Percentiles rank a stretch among this genome's conserved stretches.
Evolutionary conservation across 2,113 vertebrate genomes (phyloP).

Genomic region (Salvator merianae): DNA sequence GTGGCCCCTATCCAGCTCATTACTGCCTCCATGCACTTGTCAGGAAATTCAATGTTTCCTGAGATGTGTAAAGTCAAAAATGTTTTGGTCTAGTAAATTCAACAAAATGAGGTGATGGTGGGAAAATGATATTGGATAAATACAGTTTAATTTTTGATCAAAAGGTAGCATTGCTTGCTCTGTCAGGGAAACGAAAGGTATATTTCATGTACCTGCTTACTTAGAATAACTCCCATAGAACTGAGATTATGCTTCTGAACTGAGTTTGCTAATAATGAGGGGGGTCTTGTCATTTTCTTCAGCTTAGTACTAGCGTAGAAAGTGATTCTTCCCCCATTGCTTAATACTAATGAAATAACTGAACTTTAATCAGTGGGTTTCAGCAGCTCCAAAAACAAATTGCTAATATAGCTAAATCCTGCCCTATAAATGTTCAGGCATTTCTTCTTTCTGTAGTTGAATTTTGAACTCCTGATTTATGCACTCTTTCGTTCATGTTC

Average conservation of each 20-base stretch:
- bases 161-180: not conserved
- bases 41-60: too few relatives aligned
- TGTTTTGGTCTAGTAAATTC: not conserved
- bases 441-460: not conserved
- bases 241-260: not conserved
- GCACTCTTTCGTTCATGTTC: not conserved
- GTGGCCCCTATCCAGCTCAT: too few relatives aligned
- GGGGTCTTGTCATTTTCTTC: not conserved
- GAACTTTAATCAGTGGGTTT: not conserved
- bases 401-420: not conserved
- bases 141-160: too few relatives aligned
- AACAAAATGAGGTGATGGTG: not conserved
- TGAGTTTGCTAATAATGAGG: not conserved
- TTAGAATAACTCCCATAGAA: not conserved
- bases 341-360: not conserved
- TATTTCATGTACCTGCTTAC: too few relatives aligned
- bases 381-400: too few relatives aligned
- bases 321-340: not conserved
- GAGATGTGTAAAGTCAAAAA: not conserved
- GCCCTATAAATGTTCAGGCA: not conserved
- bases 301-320: not conserved
- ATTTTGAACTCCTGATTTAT: too few relatives aligned
- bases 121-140: too few relatives aligned
- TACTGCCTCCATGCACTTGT: too few relatives aligned
- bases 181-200: not conserved